Base-by-base conservation (phyloP, 2,888 invertebrate species). In the Carpatolechia fugitivella region DNA sequence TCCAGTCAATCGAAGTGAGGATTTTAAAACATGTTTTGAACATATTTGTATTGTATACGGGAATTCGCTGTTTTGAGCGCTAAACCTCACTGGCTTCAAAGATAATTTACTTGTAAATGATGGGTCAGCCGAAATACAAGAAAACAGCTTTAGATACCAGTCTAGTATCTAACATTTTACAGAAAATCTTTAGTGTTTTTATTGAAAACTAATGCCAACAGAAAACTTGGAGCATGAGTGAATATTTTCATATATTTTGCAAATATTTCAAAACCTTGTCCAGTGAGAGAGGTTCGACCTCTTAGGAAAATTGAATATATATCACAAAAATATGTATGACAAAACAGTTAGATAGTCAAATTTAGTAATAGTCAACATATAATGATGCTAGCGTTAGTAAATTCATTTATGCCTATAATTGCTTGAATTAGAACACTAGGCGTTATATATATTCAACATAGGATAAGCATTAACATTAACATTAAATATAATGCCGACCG, bases 261-360 rank as follows among this genome's bases (percentile, higher is more conserved):
- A 52, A 52, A 52, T 52, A 52, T 57, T 29, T 48, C 48, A 55
- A 57, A 55, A 48, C 54, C 40, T 14, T 11, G 20, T 40, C 11
- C 60, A 57, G 54, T n/a, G n/a, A 56, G 14, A 40, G 83, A 77
- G 82, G 81, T 83, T 16, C 65, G 67, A 84, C 82, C 82, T 85
- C 80, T 41, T 36, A 41, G 55, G 57, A 54, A 54, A 63, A 44
- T 60, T 64, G 62, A 66, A 72, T 77, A 80, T 77, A 80, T 85
- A 78, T 75, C 75, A 74, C 67, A 73, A 72, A 68, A 58, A 65
- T 64, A 70, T 69, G 51, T 68, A 51, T 64, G 76, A 81, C 75
- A 77, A 79, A 71, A 63, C 20, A 66, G 66, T 74, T 86, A 87
- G 90, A 80, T 89, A 89, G 88, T 70, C 75, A 86, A 89, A 86